A percentile compares a stretch with the other conserved stretches of the same genome.
These are phyloP conservation scores for Leistus spinibarbis DNA, from an alignment of 2,888 invertebrate species.

Conservation along the genomic window DNA sequence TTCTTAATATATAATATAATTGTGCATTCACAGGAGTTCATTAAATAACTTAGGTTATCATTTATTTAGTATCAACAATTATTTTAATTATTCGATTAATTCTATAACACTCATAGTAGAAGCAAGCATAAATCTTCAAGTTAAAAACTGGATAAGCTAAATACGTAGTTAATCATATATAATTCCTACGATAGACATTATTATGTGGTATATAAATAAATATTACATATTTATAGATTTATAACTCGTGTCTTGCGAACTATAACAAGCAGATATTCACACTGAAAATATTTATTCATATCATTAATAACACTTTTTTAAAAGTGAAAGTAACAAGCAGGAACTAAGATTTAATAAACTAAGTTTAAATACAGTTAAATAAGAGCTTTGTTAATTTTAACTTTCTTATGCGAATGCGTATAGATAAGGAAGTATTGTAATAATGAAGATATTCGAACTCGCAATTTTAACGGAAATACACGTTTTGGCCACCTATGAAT, in stretches of 20 bases:
- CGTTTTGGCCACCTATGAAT: no score
- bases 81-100: slow-evolving; percentile 18
- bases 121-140: neutral
- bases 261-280: neutral
- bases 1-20: no score
- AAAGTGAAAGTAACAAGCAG: neutral
- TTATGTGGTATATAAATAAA: neutral
- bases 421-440: no score
- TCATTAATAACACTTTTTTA: neutral
- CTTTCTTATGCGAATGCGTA: no score
- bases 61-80: slow-evolving; percentile 11
- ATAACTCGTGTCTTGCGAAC: neutral
- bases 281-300: neutral
- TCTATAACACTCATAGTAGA: slow-evolving; percentile 8
- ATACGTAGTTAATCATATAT: neutral
- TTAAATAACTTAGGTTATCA: slow-evolving; percentile 20
- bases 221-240: neutral
- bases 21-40: neutral
- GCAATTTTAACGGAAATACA: no score
- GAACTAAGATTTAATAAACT: no score
- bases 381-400: no score
- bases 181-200: neutral
- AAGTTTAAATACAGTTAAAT: no score
- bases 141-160: neutral
- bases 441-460: no score